Evolutionary conservation across 2,797 vertebrate species (phyloP).

Genomic region (Sparidentex hasta): DNA sequence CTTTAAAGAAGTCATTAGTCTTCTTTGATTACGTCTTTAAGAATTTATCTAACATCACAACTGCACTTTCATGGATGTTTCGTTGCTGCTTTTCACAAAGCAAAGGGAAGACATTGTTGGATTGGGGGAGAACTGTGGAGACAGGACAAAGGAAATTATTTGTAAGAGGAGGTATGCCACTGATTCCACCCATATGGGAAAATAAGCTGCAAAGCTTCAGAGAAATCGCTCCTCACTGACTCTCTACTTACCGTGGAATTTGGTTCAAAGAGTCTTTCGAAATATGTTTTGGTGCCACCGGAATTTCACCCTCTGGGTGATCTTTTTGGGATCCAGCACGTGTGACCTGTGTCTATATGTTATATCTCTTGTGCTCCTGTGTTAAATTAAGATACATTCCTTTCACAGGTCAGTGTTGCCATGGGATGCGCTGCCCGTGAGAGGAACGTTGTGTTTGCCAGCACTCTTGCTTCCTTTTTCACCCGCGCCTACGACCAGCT

Average conservation of each 20-base stretch:
- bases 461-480: slow-evolving; percentile 94
- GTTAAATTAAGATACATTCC: neutral
- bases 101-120: slow-evolving; percentile 21
- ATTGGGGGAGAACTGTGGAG: slow-evolving; percentile 34
- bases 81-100: slow-evolving; percentile 39
- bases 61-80: slow-evolving; percentile 31
- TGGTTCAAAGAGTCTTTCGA: slow-evolving; percentile 56
- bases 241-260: slow-evolving; percentile 31
- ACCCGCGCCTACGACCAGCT: slow-evolving; percentile 95
- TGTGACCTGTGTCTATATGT: slow-evolving; percentile 5
- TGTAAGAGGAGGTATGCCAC: slow-evolving; percentile 55
- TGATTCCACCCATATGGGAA: slow-evolving; percentile 72
- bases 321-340: slow-evolving; percentile 4
- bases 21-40: slow-evolving; percentile 4
- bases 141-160: slow-evolving; percentile 78
- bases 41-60: neutral
- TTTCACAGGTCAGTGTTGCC: slow-evolving; percentile 91
- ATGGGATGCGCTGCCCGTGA: slow-evolving; percentile 92
- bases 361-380: neutral
- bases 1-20: neutral
- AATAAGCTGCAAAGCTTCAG: slow-evolving; percentile 61
- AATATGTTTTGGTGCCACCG: slow-evolving; percentile 22
- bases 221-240: slow-evolving; percentile 37
- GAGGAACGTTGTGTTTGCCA: slow-evolving; percentile 93
- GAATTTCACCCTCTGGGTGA: slow-evolving; percentile 42